Evolutionary conservation across 92 coral and sea anemone species (phyloP), one percentile per base, ranked within the genome.

Genomic region (Chrysogorgia sp.): DNA sequence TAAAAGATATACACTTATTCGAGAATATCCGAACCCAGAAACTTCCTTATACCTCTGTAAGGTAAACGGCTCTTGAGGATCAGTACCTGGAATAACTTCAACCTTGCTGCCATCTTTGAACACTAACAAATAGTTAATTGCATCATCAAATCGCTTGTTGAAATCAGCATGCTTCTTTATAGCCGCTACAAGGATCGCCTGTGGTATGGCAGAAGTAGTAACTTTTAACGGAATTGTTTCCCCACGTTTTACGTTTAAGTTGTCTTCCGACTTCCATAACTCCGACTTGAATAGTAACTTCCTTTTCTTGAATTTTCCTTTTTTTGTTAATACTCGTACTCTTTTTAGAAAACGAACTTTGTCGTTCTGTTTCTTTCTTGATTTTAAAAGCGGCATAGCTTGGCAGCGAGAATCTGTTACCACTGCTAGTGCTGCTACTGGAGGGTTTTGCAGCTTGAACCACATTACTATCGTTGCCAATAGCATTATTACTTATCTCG

Each of bases 81-180:
- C 78, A 31, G 83, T 76, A 30, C 90, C 90, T 24, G 90, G 90
- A 30, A 86, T 34, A 45, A 67, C 32, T 3, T 82, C 76, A 17
- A 87, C 75, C 28, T 72, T 80, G 40, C 71, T 83, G 56, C 86
- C 88, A 68, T 88, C 91, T 75, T 79, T 83, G 67, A 83, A 83
- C 47, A 66, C 81, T 24, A 67, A 26, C 33, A 12, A 10, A 22
- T 67, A 67, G 74, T 40, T 37, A 4, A 33, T 20, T 67, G 13
- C 34, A 47, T 1, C 26, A 28, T 68, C 76, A 59, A 88, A 88
- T 47, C 84, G 82, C 64, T 81, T 75, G 76, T 87, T 87, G 77
- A 83, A 87, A 40, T 76, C 80, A 35, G 78, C 25, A 40, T 87
- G 90, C 75, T 83, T 87, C 41, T 66, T 79, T 5, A 83, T 22